Evolutionary conservation across 1,140 invertebrate species (phyloP), one percentile per base, ranked within the genome.

Genomic region (Euglossa dilemma): DNA sequence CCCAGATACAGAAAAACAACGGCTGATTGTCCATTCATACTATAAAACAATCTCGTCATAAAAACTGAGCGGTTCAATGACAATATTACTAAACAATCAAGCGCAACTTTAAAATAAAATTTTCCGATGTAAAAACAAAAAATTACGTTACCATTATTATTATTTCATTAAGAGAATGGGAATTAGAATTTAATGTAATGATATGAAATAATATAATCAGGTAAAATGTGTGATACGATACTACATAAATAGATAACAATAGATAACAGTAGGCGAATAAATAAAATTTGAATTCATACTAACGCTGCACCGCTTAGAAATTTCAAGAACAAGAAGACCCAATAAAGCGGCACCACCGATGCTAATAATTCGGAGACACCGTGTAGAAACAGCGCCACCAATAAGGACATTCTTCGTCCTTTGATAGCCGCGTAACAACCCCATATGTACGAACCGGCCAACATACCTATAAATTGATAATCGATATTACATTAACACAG

Each of bases 271-370:
- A 36, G 36, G 4, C 4, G 4, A 36, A 36, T 36, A 36, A 36
- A 36, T 36, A 36, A 36, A 50, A n/a, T 7, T 9, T 28, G 2
- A 52, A 36, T 25, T 61, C 43, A 70, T 73, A 94, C 93, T 94
- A 91, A 96, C 95, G 95, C 95, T 71, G 96, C 93, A 28, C 96
- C 95, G 89, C 95, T 95, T 75, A 95, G 89, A 73, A 96, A 95
- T 87, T 95, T 92, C 28, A 95, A 91, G 7, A 95, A 81, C 23
- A 96, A 83, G 83, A 96, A 95, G 2, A 95, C 83, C 87, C 94
- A 94, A 84, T 95, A 96, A n/a, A 90, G 91, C 57, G 95, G 95
- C 14, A 95, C 93, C 50, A 95, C 85, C 56, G 95, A 95, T 1
- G 95, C 95, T 4, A 92, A 80, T 4, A 95, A 83, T 45, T 94